These are phyloP conservation scores for Perizoma flavofasciatum DNA, from an alignment of 2,888 invertebrate species.

Conservation along the genomic window DNA sequence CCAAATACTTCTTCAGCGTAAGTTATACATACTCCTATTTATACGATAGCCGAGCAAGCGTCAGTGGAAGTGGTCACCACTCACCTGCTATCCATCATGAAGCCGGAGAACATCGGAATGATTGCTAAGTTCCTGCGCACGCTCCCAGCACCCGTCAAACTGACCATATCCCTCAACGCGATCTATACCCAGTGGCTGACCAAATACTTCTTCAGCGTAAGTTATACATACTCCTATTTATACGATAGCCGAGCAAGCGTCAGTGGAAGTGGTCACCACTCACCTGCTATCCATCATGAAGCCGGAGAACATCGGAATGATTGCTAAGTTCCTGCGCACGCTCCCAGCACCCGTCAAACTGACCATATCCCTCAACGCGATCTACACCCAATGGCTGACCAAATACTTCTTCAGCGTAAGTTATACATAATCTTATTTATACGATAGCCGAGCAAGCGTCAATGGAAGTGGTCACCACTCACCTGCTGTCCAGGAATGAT, in stretches of 20 bases:
- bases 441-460: constrained; percentile 61
- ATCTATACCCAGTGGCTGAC: constrained; percentile 73
- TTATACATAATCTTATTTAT: constrained; percentile 19
- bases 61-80: constrained; percentile 45
- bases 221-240: constrained; percentile 36
- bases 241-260: constrained; percentile 58
- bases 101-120: constrained; percentile 68
- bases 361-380: constrained; percentile 57
- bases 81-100: constrained; percentile 61
- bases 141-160: constrained; percentile 60
- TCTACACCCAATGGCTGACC: constrained; percentile 73
- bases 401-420: constrained; percentile 75
- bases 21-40: constrained; percentile 41
- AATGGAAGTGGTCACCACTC: constrained; percentile 47
- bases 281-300: too few relatives aligned
- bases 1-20: constrained; percentile 73
- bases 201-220: constrained; percentile 73
- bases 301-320: constrained; percentile 63
- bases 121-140: constrained; percentile 71
- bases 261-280: constrained; percentile 45
- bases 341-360: constrained; percentile 62
- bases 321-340: constrained; percentile 70
- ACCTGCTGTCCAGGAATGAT: constrained; percentile 71
- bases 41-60: constrained; percentile 58
- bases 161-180: constrained; percentile 58